Conservation (phyloP, 35 echinoderm and acorn worm species). For the Eucidaris tribuloides region DNA sequence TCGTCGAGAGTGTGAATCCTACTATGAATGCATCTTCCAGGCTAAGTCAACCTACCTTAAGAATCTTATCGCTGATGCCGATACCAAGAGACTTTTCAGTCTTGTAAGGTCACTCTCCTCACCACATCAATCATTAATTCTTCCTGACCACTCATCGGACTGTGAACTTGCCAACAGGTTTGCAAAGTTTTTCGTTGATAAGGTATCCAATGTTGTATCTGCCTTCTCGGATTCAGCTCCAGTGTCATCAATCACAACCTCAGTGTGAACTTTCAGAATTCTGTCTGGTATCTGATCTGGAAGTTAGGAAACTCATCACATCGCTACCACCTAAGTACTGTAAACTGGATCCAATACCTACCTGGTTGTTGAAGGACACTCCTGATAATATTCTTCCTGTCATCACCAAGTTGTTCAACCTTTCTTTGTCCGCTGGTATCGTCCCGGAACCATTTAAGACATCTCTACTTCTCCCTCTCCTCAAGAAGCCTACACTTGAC, state of each 20-base stretch:
- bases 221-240: background rate
- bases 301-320: slow-evolving; percentile 12
- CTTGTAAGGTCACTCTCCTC: background rate
- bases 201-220: background rate
- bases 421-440: too few relatives aligned
- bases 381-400: too few relatives aligned
- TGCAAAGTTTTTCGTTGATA: slow-evolving; percentile 9
- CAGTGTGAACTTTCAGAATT: background rate
- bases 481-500: too few relatives aligned
- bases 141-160: slow-evolving; percentile 26
- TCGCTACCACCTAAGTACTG: too few relatives aligned
- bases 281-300: background rate
- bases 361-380: too few relatives aligned
- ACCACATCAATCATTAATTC: background rate
- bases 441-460: too few relatives aligned
- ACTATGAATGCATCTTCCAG: background rate
- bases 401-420: too few relatives aligned
- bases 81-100: background rate
- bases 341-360: too few relatives aligned
- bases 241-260: background rate
- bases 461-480: too few relatives aligned
- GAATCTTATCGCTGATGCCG: background rate
- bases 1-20: background rate
- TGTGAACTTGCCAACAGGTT: slow-evolving; percentile 34
- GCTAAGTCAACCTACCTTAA: slow-evolving; percentile 13